Evolutionary conservation across 2,888 invertebrate species (phyloP).

Genomic region (Copidosoma aretas): DNA sequence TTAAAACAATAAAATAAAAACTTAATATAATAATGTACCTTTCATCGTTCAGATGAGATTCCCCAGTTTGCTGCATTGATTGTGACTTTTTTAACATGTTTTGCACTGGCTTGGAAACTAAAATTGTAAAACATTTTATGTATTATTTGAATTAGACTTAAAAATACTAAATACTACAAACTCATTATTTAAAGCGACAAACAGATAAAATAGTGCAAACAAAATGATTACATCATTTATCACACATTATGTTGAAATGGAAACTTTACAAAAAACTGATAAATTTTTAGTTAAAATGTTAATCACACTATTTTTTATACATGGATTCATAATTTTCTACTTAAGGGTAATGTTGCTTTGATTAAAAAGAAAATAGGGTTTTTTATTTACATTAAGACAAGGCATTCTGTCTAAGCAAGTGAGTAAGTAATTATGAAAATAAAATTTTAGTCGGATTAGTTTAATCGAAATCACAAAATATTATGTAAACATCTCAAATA

Average conservation of each 20-base stretch:
- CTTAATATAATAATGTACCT: slow-evolving; percentile 50
- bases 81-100: slow-evolving; percentile 61
- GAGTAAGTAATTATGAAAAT: too few relatives aligned
- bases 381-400: too few relatives aligned
- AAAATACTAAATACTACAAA: slow-evolving; percentile 18
- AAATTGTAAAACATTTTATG: slow-evolving; percentile 43
- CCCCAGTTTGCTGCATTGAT: slow-evolving; percentile 60
- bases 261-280: too few relatives aligned
- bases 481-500: too few relatives aligned
- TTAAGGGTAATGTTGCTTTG: too few relatives aligned
- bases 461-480: too few relatives aligned
- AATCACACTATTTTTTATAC: too few relatives aligned
- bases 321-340: too few relatives aligned
- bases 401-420: too few relatives aligned
- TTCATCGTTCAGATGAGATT: slow-evolving; percentile 57
- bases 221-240: neutral
- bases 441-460: too few relatives aligned
- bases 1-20: neutral
- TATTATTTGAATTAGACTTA: slow-evolving; percentile 6
- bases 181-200: slow-evolving; percentile 13
- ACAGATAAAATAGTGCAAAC: slow-evolving; percentile 18
- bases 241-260: neutral
- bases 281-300: too few relatives aligned
- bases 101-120: slow-evolving; percentile 60
- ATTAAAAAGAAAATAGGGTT: too few relatives aligned